Base-by-base conservation (phyloP, 2,797 vertebrate species). In the Mus caroli region DNA sequence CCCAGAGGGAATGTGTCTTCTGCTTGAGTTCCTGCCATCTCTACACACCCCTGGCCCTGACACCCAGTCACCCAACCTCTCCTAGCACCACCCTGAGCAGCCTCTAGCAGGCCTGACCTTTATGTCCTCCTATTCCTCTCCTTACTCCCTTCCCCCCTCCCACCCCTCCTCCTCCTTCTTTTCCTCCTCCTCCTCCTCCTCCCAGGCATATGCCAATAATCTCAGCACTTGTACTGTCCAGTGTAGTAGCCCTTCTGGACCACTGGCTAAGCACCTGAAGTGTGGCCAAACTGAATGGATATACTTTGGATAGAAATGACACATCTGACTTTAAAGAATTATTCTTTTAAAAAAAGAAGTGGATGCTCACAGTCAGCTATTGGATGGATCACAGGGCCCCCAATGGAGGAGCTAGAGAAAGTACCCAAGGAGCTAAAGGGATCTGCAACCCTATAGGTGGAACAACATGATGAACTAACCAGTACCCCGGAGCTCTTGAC, bases 121-220 rank as follows among this genome's bases (percentile, higher is more conserved):
- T 83, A 15, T 15, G 31, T 20, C 31, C 62, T 64, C 54, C 1
- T n/a, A 22, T 3, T 50, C 46, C 13, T 43, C 79, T 50, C 14
- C 75, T 14, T 67, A 0, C 28, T n/a, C 34, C 34, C 14, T 34
- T 8, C 15, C 31, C 2, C 14, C 28, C 15, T 34, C 31, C 1
- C 64, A 14, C 15, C 20, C 6, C 2, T 37, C 67, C n/a, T 40
- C 17, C 34, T 71, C 0, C 34, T 71, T 14, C 34, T 71, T 6
- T 6, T 71, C 69, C 4, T 73, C 13, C 15, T 26, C 31, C 4
- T 73, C 13, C 15, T 26, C 31, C 62, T 60, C 64, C 13, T 56
- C 14, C 1, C 4, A 17, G 37, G 22, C 14, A 6, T 2, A 34
- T 37, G 7, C 22, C 15, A 24, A 9, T 28, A 4, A 1, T 37